Evolutionary conservation across 2,797 vertebrate genomes (phyloP).

Genomic region (Paratrypauchen microcephalus): DNA sequence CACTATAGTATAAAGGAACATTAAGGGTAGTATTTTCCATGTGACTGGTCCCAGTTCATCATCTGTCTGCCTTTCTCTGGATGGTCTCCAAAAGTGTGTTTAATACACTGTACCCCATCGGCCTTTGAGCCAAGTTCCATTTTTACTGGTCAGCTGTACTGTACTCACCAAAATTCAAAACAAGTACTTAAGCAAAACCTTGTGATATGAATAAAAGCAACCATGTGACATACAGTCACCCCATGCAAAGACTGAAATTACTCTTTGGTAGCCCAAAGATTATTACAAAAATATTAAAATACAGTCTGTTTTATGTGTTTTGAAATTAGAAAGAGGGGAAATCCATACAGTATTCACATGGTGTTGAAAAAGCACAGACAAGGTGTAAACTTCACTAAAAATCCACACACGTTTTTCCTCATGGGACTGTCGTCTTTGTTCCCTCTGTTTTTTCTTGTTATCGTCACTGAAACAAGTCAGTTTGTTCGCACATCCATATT

Average conservation of each 20-base stretch:
- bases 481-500: constrained; percentile 70
- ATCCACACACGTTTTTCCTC: constrained; percentile 54
- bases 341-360: constrained; percentile 25
- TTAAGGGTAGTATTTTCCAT: background rate
- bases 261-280: constrained; percentile 40
- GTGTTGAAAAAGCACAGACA: constrained; percentile 21
- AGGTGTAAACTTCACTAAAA: constrained; percentile 44
- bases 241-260: constrained; percentile 29
- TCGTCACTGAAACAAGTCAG: constrained; percentile 58
- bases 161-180: constrained; percentile 7
- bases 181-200: constrained; percentile 9
- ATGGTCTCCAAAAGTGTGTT: background rate
- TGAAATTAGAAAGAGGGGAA: constrained; percentile 14
- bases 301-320: constrained; percentile 38
- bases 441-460: constrained; percentile 55
- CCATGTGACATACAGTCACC: constrained; percentile 22
- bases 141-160: background rate
- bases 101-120: background rate
- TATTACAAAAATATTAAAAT: constrained; percentile 40
- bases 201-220: constrained; percentile 38
- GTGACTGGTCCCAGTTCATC: background rate
- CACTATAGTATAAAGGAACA: background rate
- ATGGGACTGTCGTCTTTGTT: constrained; percentile 47
- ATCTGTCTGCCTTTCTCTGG: background rate
- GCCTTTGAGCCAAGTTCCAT: background rate